Evolutionary conservation across 1,140 invertebrate species (phyloP), one percentile per base, ranked within the genome.

Genomic region (Tetragonula clypearis): DNA sequence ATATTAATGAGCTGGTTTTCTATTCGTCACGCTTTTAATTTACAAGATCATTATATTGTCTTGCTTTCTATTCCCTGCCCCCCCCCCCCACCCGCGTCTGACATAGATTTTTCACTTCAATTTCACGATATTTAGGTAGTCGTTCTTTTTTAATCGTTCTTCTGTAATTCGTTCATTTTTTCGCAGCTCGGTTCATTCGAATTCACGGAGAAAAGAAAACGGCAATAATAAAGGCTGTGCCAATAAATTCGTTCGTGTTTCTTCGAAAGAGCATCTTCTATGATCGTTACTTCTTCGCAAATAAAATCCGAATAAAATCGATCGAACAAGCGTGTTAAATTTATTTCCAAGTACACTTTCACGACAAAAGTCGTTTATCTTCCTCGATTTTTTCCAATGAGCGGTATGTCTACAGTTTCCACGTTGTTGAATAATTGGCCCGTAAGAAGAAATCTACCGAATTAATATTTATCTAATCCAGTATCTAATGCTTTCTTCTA

Each of bases 1-100:
- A 78, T 78, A 78, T 78, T 78, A 78, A 78, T 78, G 75, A 78
- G 65, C 75, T n/a, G 23, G 75, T 78, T 78, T 49, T 78, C 75
- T 78, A 78, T 60, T 26, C 75, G 75, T 78, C 75, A 78, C 75
- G 75, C 75, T 78, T 78, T 66, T 65, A 78, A 78, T 78, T 53
- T 78, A 49, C 75, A 53, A 49, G 75, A 78, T 78, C 75, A 21
- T 65, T 78, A 78, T 17, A 78, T 78, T 66, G 75, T 78, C 58
- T 19, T 15, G 58, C 60, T 78, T 78, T 78, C 75, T 78, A 78
- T 35, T 49, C n/a, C 17, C n/a, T 23, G 3, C 17, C 30, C 30
- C 30, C 30, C 30, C 23, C 58, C 17, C 30, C 30, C 30, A 1
- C 30, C 23, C 58, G n/a, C n/a, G 75, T 78, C 65, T 65, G 41